Evolutionary conservation across 1,140 invertebrate genomes (phyloP).

Genomic region (Eciton burchellii): DNA sequence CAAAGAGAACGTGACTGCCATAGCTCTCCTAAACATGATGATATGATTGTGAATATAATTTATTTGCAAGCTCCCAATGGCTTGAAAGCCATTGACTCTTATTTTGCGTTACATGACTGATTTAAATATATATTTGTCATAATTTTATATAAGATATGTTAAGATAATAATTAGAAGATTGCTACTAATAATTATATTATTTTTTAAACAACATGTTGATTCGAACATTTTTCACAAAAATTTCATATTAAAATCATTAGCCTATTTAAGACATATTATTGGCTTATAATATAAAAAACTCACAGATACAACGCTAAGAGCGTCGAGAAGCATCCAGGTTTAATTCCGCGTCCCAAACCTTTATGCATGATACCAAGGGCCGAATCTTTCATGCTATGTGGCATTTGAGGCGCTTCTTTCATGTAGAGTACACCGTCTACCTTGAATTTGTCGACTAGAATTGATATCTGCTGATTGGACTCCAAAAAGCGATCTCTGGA

Average conservation of each 20-base stretch:
- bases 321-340: conserved; percentile 90
- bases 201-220: neutral
- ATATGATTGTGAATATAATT: conserved; percentile 22
- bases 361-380: conserved; percentile 79
- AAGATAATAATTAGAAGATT: conserved; percentile 12
- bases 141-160: neutral
- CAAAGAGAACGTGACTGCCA: conserved; percentile 92
- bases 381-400: conserved; percentile 80
- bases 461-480: conserved; percentile 96
- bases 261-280: neutral
- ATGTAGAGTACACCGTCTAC: conserved; percentile 90
- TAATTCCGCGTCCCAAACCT: conserved; percentile 85
- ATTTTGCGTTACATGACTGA: neutral
- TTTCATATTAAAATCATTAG: neutral
- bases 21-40: conserved; percentile 88
- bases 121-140: neutral
- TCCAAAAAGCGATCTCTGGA: conserved; percentile 95
- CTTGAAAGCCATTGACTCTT: neutral
- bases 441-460: conserved; percentile 96
- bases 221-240: neutral
- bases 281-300: conserved; percentile 80
- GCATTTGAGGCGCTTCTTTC: conserved; percentile 86
- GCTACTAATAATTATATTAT: neutral
- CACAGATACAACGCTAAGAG: conserved; percentile 92
- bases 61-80: neutral